These are phyloP conservation scores for Carassius carassius DNA, from an alignment of 2,113 vertebrate genomes.

Conservation along the genomic window DNA sequence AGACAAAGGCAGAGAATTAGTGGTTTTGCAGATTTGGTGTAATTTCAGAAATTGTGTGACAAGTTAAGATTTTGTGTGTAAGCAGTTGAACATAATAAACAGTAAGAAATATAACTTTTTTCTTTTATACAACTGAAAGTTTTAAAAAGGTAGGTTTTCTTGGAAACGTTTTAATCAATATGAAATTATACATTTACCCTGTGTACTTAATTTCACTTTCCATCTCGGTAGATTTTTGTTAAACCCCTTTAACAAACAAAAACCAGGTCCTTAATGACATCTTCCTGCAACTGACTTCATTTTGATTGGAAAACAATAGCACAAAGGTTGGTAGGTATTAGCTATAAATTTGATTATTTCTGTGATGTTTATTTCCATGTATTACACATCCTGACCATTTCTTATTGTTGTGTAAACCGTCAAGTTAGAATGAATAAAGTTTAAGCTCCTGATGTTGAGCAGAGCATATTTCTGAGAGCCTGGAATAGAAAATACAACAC, in stretches of 20 bases:
- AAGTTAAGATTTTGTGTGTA: too few species aligned
- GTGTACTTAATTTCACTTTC: background rate
- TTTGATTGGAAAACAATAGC: slow-evolving; percentile 6
- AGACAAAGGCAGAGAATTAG: too few species aligned
- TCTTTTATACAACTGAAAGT: too few species aligned
- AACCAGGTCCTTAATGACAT: slow-evolving; percentile 19
- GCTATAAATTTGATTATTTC: background rate
- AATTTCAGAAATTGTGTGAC: too few species aligned
- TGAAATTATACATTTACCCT: background rate
- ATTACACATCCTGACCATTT: background rate
- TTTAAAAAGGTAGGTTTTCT: background rate
- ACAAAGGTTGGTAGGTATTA: background rate
- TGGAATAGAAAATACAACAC: background rate
- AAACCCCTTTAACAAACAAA: background rate
- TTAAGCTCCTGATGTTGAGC: background rate
- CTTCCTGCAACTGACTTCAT: slow-evolving; percentile 2
- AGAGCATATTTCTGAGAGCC: background rate
- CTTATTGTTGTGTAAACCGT: background rate
- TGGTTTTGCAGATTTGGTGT: too few species aligned
- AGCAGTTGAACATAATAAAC: too few species aligned
- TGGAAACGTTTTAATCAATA: background rate
- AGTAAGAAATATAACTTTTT: too few species aligned
- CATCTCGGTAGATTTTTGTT: background rate
- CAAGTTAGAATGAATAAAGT: slow-evolving; percentile 11
- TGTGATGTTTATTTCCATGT: slow-evolving; percentile 3